Evolutionary conservation across 2,797 vertebrate genomes (phyloP).

Genomic region (Garrulus glandarius): DNA sequence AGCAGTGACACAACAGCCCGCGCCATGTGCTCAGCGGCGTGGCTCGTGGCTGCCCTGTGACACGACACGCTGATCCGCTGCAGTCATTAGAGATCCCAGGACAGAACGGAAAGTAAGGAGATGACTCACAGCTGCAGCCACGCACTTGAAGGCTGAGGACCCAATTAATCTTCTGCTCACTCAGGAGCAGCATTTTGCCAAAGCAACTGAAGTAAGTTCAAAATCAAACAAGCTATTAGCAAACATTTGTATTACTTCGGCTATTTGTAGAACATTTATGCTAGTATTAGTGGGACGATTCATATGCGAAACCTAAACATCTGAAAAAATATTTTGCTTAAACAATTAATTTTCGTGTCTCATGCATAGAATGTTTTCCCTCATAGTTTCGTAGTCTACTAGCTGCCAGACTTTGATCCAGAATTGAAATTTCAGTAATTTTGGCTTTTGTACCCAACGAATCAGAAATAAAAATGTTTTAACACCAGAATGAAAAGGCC

Average conservation of each 20-base stretch:
- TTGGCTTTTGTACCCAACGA: neutral
- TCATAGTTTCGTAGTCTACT: neutral
- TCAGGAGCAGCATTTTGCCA: neutral
- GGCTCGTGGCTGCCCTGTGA: neutral
- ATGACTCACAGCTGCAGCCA: neutral
- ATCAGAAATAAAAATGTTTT: conserved; percentile 38
- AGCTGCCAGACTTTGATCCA: neutral
- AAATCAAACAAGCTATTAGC: neutral
- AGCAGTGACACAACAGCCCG: neutral
- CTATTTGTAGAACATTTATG: neutral
- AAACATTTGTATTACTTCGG: neutral
- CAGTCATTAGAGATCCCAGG: neutral
- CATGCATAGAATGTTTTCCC: neutral
- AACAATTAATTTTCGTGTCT: neutral
- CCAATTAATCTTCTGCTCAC: neutral
- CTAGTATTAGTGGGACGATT: neutral
- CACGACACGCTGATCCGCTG: neutral
- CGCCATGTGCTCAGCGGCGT: neutral
- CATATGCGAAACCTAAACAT: neutral
- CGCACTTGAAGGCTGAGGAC: neutral
- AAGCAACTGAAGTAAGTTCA: neutral
- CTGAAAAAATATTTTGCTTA: neutral
- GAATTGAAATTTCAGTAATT: neutral
- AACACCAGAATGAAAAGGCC: conserved; percentile 2
- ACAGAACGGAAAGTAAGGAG: neutral